These are phyloP conservation scores for Rhegmatorhina hoffmannsi DNA, from an alignment of 2,113 vertebrate genomes.

Conservation along the genomic window DNA sequence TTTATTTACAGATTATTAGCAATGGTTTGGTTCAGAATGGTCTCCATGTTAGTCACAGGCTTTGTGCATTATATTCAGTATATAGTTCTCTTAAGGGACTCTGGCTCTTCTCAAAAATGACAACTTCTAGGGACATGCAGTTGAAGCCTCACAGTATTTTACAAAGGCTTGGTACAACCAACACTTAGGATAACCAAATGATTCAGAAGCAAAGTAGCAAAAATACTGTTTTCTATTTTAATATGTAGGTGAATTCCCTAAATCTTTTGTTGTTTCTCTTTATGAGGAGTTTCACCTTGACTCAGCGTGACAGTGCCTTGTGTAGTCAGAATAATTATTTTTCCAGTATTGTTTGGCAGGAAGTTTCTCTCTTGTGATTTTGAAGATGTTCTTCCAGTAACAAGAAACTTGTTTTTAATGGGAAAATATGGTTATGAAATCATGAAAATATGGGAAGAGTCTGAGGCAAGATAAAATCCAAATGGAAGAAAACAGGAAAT, in stretches of 20 bases:
- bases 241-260: not conserved
- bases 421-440: conserved; percentile 43
- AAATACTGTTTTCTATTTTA: not conserved
- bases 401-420: not conserved
- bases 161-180: rapidly evolving
- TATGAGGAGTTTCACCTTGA: not conserved
- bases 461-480: conserved; percentile 42
- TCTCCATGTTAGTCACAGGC: not conserved
- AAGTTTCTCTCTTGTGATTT: conserved; percentile 18
- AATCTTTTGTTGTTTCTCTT: not conserved
- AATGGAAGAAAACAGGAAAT: conserved; percentile 48
- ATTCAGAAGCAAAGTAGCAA: not conserved
- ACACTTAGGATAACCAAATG: not conserved
- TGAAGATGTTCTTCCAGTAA: conserved; percentile 30
- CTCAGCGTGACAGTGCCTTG: not conserved
- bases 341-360: not conserved
- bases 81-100: not conserved
- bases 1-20: conserved; percentile 64
- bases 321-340: not conserved
- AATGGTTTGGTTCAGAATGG: not conserved
- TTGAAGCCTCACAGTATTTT: not conserved
- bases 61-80: not conserved
- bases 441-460: conserved; percentile 14
- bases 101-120: not conserved
- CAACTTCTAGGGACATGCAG: not conserved